A percentile compares a stretch with the other conserved stretches of the same genome.
Evolutionary conservation across 2,797 vertebrate genomes (phyloP).

Genomic region (Dallia pectoralis): DNA sequence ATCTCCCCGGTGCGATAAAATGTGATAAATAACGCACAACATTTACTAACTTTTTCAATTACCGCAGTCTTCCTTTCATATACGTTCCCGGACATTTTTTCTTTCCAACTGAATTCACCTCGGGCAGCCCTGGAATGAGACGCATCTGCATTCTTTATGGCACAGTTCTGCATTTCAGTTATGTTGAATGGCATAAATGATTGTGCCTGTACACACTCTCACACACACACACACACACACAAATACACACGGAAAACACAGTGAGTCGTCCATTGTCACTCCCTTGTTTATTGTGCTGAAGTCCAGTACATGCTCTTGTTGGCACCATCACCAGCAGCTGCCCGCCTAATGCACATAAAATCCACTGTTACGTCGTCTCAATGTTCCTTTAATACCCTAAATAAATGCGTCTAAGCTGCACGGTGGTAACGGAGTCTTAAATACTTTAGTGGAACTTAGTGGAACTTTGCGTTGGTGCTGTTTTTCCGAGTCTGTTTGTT

Average conservation of each 20-base stretch:
- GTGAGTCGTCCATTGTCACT: slow-evolving; percentile 26
- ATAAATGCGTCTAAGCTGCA: slow-evolving; percentile 49
- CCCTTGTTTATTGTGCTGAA: slow-evolving; percentile 64
- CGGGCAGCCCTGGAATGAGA: slow-evolving; percentile 15
- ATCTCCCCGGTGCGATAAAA: no score
- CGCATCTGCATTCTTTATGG: background rate
- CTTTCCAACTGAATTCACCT: slow-evolving; percentile 25
- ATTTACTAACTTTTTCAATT: background rate
- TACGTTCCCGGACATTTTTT: background rate
- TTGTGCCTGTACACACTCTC: background rate
- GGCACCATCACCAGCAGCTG: slow-evolving; percentile 63
- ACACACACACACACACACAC: slow-evolving; percentile 15
- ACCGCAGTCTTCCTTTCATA: background rate
- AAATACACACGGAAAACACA: slow-evolving; percentile 11
- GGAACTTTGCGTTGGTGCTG: no score
- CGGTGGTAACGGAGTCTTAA: background rate
- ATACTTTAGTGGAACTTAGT: background rate
- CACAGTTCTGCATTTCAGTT: background rate
- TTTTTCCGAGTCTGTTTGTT: no score
- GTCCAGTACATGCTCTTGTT: slow-evolving; percentile 63
- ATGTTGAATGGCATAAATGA: slow-evolving; percentile 10
- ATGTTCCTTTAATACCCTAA: slow-evolving; percentile 68
- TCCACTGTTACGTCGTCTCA: slow-evolving; percentile 60
- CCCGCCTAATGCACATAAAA: slow-evolving; percentile 66
- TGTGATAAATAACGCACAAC: background rate